Conservation (phyloP, 2,113 vertebrate species). For the Procavia capensis region DNA sequence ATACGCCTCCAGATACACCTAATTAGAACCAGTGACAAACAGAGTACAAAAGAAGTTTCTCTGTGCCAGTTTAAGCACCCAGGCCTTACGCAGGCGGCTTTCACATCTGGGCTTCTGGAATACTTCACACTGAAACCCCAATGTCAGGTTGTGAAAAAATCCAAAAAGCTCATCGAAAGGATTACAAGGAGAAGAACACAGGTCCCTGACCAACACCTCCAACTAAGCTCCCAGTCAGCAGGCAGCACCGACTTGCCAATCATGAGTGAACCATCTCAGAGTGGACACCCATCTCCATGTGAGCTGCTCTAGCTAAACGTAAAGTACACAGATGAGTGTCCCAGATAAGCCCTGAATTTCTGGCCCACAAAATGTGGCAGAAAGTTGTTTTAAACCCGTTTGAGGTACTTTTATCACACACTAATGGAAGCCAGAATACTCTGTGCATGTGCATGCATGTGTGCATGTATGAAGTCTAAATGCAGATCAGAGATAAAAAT, state of each 20-base stretch:
- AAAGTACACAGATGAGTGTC: not conserved
- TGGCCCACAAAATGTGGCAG: slow-evolving; percentile 8
- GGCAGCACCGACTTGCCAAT: not conserved
- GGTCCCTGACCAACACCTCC: not conserved
- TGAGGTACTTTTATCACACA: slow-evolving; percentile 1
- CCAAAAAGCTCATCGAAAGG: not conserved
- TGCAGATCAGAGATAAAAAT: not conserved
- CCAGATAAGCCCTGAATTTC: not conserved
- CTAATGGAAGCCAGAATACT: not conserved
- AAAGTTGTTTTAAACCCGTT: not conserved
- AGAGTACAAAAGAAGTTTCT: not conserved
- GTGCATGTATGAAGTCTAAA: not conserved
- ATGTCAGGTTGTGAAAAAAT: not conserved
- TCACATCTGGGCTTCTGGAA: not conserved
- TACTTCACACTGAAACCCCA: not conserved
- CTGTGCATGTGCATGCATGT: too few relatives aligned
- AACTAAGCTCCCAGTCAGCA: not conserved
- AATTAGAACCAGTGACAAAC: too few relatives aligned
- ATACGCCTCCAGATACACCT: too few relatives aligned
- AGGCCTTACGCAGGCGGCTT: not conserved
- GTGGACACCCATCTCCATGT: not conserved
- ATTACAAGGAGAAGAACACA: not conserved
- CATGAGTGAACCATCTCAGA: not conserved
- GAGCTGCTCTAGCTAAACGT: not conserved
- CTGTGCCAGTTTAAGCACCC: not conserved